Evolutionary conservation across 2,113 vertebrate genomes (phyloP).

Genomic region (Centropus bengalensis): DNA sequence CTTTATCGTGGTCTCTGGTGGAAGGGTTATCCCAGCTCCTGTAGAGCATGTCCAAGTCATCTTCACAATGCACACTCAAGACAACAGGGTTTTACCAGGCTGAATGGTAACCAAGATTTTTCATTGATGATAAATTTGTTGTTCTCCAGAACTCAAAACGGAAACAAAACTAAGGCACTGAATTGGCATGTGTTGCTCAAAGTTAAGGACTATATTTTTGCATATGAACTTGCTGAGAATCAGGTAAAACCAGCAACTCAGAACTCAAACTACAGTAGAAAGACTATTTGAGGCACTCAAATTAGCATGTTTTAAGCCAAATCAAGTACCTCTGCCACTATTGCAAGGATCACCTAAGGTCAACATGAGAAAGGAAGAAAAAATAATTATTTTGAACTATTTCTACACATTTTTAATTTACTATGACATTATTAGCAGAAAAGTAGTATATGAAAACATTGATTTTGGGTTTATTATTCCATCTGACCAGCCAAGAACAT

Average conservation of each 20-base stretch:
- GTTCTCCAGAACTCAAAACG: background rate
- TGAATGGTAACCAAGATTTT: background rate
- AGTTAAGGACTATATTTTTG: background rate
- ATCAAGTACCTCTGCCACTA: background rate
- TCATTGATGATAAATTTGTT: background rate
- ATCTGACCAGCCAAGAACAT: background rate
- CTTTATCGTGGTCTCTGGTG: background rate
- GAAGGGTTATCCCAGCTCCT: background rate
- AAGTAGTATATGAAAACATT: background rate
- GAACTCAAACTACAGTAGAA: background rate
- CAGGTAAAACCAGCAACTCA: background rate
- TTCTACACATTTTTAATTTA: background rate
- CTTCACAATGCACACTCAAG: background rate
- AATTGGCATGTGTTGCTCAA: background rate
- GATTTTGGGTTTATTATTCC: background rate
- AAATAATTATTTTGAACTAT: background rate
- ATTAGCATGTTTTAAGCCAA: background rate
- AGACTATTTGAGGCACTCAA: background rate
- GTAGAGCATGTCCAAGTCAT: background rate
- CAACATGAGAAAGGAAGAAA: background rate
- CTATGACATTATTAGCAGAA: background rate
- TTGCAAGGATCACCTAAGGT: background rate
- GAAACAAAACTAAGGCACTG: background rate
- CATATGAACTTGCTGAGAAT: background rate
- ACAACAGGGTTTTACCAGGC: background rate